Base-by-base conservation (phyloP, 2,113 vertebrate genomes). In the Cottus gobio region DNA sequence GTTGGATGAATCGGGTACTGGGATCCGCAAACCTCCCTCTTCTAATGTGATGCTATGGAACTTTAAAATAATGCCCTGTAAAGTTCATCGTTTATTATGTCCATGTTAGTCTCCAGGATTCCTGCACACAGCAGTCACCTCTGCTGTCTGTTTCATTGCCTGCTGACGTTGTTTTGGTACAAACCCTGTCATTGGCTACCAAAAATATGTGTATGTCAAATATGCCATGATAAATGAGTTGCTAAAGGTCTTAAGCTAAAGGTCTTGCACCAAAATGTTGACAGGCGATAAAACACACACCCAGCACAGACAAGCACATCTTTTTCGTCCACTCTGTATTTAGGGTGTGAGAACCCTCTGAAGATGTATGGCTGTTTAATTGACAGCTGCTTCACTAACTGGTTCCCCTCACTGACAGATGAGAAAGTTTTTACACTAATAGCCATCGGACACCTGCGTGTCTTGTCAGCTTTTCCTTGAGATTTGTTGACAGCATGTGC, bases 381-480 rank as follows among this genome's bases (percentile, higher is more conserved):
- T 93, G 91, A 90, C 90, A 93, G 90, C 63, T 80, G 63, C 70
- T 83, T 86, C 81, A 30, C 80, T 87, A 86, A 89, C 83, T 66
- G 83, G 64, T 81, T 67, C 61, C 66, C 68, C 60, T 87, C 79
- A n/a, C 77, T 91, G 90, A 91, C 92, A 92, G 77, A 90, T 80
- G 86, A 85, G 85, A 65, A 79, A 9, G 75, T 83, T 87, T 87
- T 85, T 79, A 77, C 87, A 77, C 85, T 90, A 90, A 91, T 87
- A 88, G 86, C 85, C 86, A 87, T 66, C 57, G 85, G 90, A 90
- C 90, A 93, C 90, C 90, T 90, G 87, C 58, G 46, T 50, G 0
- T 84, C 79, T 80, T 84, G 86, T 89, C 92, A 90, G 73, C 63
- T 74, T 73, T 88, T 61, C 76, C 70, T 88, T 81, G 82, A 85